Evolutionary conservation across 2,797 vertebrate genomes (phyloP).

Genomic region (Sebastes kiyomatsui): DNA sequence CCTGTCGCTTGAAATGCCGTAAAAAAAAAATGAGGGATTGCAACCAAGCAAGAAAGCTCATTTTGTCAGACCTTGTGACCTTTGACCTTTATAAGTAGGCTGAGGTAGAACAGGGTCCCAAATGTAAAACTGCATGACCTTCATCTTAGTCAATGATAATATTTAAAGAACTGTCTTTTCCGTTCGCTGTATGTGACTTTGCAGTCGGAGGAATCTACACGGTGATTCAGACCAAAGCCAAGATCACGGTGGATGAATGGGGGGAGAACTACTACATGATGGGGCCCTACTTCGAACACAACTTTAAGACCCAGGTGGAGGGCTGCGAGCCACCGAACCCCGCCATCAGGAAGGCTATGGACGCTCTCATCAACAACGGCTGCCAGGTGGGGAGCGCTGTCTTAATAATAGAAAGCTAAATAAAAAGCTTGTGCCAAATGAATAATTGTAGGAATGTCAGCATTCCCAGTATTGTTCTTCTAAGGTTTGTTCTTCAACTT

Average conservation of each 20-base stretch:
- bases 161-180: not conserved
- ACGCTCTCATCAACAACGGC: slow-evolving; percentile 86
- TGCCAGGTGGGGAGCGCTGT: slow-evolving; percentile 58
- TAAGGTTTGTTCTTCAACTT: too few relatives aligned
- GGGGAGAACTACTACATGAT: slow-evolving; percentile 95
- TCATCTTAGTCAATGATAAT: not conserved
- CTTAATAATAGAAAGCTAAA: not conserved
- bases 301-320: slow-evolving; percentile 95
- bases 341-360: slow-evolving; percentile 86
- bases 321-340: slow-evolving; percentile 85
- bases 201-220: slow-evolving; percentile 97
- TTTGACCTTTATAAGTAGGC: not conserved
- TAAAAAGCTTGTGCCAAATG: too few relatives aligned
- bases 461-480: too few relatives aligned
- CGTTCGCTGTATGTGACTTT: not conserved
- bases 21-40: not conserved
- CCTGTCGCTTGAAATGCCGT: not conserved
- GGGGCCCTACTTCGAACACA: slow-evolving; percentile 94
- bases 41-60: not conserved
- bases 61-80: not conserved
- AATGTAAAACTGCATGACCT: not conserved
- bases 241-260: slow-evolving; percentile 93
- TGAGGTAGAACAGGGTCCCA: not conserved
- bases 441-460: not conserved
- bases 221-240: slow-evolving; percentile 97